These are phyloP conservation scores for Microplitis deprimator DNA, from an alignment of 2,888 invertebrate species.

Conservation along the genomic window DNA sequence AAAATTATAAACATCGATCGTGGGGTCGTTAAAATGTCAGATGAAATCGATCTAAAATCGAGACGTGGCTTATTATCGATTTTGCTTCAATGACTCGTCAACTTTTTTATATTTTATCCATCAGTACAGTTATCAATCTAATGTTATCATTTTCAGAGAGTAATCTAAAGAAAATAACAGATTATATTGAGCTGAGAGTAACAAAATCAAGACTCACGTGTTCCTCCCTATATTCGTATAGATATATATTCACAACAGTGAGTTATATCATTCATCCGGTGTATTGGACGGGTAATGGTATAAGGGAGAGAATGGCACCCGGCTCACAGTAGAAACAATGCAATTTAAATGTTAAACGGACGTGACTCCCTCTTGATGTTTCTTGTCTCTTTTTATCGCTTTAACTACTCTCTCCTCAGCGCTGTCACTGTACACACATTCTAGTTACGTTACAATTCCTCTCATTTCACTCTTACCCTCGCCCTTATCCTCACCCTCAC, in stretches of 20 bases:
- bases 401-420: constrained; percentile 20
- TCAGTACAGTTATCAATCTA: not conserved
- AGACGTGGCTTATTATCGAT: constrained; percentile 37
- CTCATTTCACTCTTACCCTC: constrained; percentile 23
- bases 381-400: constrained; percentile 8
- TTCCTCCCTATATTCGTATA: too few relatives aligned
- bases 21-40: constrained; percentile 22
- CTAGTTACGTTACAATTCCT: not conserved
- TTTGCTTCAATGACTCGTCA: constrained; percentile 36
- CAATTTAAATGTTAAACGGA: constrained; percentile 65
- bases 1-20: constrained; percentile 28
- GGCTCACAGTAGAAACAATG: constrained; percentile 61
- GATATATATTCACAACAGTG: constrained; percentile 36
- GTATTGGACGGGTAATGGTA: constrained; percentile 40
- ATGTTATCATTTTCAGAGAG: not conserved
- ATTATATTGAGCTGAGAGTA: not conserved
- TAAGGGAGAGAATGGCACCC: constrained; percentile 50
- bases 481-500: not conserved
- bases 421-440: constrained; percentile 27
- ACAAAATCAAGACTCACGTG: not conserved
- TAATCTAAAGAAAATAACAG: constrained; percentile 17
- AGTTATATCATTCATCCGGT: constrained; percentile 54
- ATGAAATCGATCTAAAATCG: constrained; percentile 32
- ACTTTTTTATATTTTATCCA: not conserved
- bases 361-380: constrained; percentile 44